Evolutionary conservation across 2,888 invertebrate species (phyloP), one percentile per base, ranked within the genome.

Genomic region (Drosophila formosana): DNA sequence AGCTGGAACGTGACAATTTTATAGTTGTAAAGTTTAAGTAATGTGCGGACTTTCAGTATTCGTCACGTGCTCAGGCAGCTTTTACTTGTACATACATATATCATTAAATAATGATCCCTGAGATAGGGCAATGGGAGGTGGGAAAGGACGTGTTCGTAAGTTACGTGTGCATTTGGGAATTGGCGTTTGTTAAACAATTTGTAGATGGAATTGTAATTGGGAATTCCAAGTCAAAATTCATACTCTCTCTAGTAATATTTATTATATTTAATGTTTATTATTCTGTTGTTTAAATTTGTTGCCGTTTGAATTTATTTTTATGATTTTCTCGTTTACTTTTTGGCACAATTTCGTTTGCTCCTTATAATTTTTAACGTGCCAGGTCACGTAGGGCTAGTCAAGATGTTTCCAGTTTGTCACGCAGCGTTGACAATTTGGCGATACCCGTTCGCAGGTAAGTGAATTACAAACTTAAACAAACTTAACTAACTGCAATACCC

Each of bases 331-430:
- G 63, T 73, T 82, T 75, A 56, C 66, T 75, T 78, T 80, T 80
- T 83, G 87, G 89, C 82, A 89, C 91, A 90, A 90, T 90, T 89
- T 78, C 78, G 72, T 82, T 88, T 89, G 76, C 86, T 85, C 82
- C 83, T 88, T 85, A 78, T 82, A 81, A 90, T 90, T 89, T 74
- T 39, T 60, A 83, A 88, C 89, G 90, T 90, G 90, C 94, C 71
- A 97, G 97, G 95, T 96, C 96, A 94, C 96, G 97, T 93, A 95
- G 97, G 93, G 96, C 96, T 92, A 97, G 97, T 89, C 96, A 96
- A 94, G 97, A 97, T 93, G 94, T 94, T 81, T 93, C 93, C 81
- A 92, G 93, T 93, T 94, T 95, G 92, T 94, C 95, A 91, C 93
- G 95, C 92, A 95, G 95, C 91, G 94, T 94, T 88, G 95, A 95